Conservation (phyloP, 2,797 vertebrate genomes). For the Anniella stebbinsi region DNA sequence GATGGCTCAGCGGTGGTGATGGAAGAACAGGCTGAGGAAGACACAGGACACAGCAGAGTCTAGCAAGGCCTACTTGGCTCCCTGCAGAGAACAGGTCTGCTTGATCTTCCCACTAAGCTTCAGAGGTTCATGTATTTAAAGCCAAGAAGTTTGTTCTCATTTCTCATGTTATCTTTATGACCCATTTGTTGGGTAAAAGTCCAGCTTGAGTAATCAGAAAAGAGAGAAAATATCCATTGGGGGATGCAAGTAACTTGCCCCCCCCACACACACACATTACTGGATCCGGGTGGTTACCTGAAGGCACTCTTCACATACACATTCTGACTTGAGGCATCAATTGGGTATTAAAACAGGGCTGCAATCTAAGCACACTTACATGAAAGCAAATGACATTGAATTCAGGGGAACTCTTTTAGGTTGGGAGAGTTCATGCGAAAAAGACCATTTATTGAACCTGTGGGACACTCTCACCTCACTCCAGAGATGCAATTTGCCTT, state of each 20-base stretch:
- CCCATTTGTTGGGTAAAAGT: conserved; percentile 29
- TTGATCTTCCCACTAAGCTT: conserved; percentile 30
- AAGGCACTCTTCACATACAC: background rate
- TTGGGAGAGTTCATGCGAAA: no score
- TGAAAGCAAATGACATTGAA: background rate
- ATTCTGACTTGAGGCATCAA: background rate
- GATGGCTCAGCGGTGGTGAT: conserved; percentile 65
- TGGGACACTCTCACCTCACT: background rate
- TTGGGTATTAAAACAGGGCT: background rate
- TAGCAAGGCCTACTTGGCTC: conserved; percentile 57
- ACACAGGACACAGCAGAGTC: conserved; percentile 58
- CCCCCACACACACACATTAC: no score
- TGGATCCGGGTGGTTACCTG: background rate
- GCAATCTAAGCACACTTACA: background rate
- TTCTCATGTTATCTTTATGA: conserved; percentile 39
- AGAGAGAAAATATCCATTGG: background rate
- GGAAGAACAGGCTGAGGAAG: conserved; percentile 70
- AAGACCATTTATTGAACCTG: no score
- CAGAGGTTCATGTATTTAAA: conserved; percentile 48
- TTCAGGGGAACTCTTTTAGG: no score
- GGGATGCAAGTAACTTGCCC: no score
- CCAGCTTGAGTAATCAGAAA: conserved; percentile 41
- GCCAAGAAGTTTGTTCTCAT: conserved; percentile 21
- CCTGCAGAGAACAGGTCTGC: conserved; percentile 51
- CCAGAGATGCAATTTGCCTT: no score